A percentile compares a stretch with the other conserved stretches of the same genome.
These are phyloP conservation scores for Triops cancriformis DNA, from an alignment of 1,140 invertebrate genomes.

Conservation along the genomic window DNA sequence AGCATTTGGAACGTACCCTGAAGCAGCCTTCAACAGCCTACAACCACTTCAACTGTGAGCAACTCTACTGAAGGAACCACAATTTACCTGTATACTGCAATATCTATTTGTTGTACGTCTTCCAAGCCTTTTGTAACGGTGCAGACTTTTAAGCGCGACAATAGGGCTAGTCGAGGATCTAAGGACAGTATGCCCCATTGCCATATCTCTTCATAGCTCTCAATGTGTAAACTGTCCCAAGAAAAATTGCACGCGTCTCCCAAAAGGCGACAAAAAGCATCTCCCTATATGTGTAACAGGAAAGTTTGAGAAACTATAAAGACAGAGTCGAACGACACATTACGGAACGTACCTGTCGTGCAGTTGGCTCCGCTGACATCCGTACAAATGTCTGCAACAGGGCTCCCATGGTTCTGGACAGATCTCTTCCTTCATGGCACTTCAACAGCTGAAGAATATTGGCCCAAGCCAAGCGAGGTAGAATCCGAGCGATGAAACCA, in stretches of 20 bases:
- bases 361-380: constrained; percentile 59
- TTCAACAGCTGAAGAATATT: constrained; percentile 38
- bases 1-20: not conserved
- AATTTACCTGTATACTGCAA: not conserved
- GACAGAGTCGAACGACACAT: not conserved
- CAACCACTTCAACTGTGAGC: not conserved
- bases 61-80: not conserved
- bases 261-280: not conserved
- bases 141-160: not conserved
- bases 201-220: not conserved
- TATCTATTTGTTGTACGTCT: not conserved
- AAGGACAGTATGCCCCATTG: not conserved
- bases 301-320: not conserved
- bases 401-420: constrained; percentile 44
- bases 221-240: not conserved
- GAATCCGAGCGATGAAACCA: constrained; percentile 59
- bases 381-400: constrained; percentile 58
- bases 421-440: constrained; percentile 34
- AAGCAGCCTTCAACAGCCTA: not conserved
- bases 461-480: constrained; percentile 53
- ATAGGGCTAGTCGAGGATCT: not conserved
- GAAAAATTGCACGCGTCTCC: not conserved
- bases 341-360: constrained; percentile 46
- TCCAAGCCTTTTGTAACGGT: not conserved
- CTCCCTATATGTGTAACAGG: not conserved